These are phyloP conservation scores for Trachymyrmex cornetzi DNA, from an alignment of 1,140 invertebrate species.

Conservation along the genomic window DNA sequence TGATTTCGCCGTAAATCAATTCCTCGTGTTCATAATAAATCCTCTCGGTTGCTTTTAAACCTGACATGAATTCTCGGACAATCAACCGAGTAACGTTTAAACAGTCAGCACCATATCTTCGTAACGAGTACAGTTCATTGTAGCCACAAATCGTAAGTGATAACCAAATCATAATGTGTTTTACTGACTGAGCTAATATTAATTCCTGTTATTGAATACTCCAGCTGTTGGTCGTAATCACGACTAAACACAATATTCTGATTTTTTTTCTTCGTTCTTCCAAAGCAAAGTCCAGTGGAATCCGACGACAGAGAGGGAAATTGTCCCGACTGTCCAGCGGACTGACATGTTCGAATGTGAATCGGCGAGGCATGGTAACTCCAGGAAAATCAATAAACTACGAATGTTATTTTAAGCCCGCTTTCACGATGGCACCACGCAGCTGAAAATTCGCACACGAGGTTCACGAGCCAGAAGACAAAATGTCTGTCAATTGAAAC, in stretches of 20 bases:
- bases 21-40: not conserved
- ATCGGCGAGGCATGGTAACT: constrained; percentile 25
- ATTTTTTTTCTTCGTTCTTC: not conserved
- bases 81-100: not conserved
- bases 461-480: not conserved
- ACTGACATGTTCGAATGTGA: constrained; percentile 49
- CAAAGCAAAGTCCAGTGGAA: not conserved
- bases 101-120: not conserved
- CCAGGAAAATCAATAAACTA: constrained; percentile 61
- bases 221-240: not conserved
- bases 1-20: constrained; percentile 20
- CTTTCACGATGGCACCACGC: constrained; percentile 43
- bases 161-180: not conserved
- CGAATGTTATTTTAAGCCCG: constrained; percentile 60
- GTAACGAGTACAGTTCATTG: not conserved
- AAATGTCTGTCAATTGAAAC: not conserved
- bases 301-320: not conserved
- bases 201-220: not conserved
- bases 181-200: not conserved
- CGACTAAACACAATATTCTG: not conserved
- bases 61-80: not conserved
- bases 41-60: not conserved
- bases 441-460: constrained; percentile 25
- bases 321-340: constrained; percentile 6
- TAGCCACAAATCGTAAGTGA: not conserved